Evolutionary conservation across 2,113 vertebrate species (phyloP), one percentile per base, ranked within the genome.

Genomic region (Nibea albiflora): DNA sequence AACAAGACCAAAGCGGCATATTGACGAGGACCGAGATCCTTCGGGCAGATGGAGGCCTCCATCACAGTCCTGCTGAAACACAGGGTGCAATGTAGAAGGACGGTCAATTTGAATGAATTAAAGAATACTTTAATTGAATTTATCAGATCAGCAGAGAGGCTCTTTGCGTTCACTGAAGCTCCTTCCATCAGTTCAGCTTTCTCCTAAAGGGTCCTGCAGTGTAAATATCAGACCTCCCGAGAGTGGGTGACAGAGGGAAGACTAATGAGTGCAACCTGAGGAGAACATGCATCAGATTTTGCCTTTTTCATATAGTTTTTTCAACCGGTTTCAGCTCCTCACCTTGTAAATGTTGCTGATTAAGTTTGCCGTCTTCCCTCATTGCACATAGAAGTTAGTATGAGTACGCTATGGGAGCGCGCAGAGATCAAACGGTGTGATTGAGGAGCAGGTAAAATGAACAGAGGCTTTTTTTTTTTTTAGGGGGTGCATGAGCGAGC

Each of bases 401-500:
- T 8, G 7, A 57, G 17, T 8, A 47, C 14, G 17, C 20, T 60
- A 62, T 22, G 46, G 76, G 14, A 58, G 62, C 44, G 53, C 17
- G 26, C 5, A 26, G 66, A 62, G 76, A 57, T 69, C 56, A 70
- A 66, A 78, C 22, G 4, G n/a, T 35, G 19, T n/a, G 67, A 20
- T 28, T 11, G 42, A 24, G 53, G 42, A 70, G 60, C 73, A 70
- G 78, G 60, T 81, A 74, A 86, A 84, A 82, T 68, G 57, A 80
- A 78, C 73, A 68, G 67, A 80, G 44, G 49, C 70, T 39, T 39
- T 39, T 39, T 39, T 80, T 88, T 39, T 80, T 88, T 89, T 57
- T 24, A 47, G 78, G 83, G 39, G 81, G 79, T 81, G 87, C 81
- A 67, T 47, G 74, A 86, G 78, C 49, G 71, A 86, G 96, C 96